Conservation (phyloP, 2,797 vertebrate genomes). For the Takifugu rubripes region DNA sequence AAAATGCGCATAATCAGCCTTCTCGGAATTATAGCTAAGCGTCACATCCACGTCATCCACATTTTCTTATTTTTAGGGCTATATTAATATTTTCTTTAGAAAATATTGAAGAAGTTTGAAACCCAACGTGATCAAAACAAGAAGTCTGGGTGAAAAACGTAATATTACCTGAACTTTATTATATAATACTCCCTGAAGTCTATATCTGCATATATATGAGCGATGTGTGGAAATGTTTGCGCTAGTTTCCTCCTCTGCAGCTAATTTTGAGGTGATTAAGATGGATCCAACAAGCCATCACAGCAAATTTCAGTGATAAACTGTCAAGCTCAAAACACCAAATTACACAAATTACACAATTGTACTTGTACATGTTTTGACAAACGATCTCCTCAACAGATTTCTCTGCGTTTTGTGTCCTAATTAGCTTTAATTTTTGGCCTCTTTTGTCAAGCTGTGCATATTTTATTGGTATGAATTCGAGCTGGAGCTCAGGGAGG, state of each 20-base stretch:
- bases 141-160: too few species aligned
- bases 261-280: constrained; percentile 14
- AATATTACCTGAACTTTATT: too few species aligned
- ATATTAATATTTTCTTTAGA: too few species aligned
- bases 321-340: constrained; percentile 13
- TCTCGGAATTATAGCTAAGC: too few species aligned
- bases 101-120: too few species aligned
- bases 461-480: constrained; percentile 20
- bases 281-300: constrained; percentile 5
- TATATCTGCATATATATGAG: too few species aligned
- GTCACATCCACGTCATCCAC: too few species aligned
- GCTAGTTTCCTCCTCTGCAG: constrained; percentile 5
- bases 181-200: too few species aligned
- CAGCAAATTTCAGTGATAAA: constrained; percentile 17
- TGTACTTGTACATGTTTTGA: constrained; percentile 24
- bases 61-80: too few species aligned
- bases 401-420: constrained; percentile 28
- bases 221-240: not conserved
- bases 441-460: constrained; percentile 21
- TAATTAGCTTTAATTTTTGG: constrained; percentile 34
- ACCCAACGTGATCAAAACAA: too few species aligned
- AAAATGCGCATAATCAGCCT: too few species aligned
- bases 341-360: not conserved
- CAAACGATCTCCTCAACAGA: constrained; percentile 27
- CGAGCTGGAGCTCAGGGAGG: not conserved